These are phyloP conservation scores for Marisa cornuarietis DNA, from an alignment of 1,140 invertebrate species.

Conservation along the genomic window DNA sequence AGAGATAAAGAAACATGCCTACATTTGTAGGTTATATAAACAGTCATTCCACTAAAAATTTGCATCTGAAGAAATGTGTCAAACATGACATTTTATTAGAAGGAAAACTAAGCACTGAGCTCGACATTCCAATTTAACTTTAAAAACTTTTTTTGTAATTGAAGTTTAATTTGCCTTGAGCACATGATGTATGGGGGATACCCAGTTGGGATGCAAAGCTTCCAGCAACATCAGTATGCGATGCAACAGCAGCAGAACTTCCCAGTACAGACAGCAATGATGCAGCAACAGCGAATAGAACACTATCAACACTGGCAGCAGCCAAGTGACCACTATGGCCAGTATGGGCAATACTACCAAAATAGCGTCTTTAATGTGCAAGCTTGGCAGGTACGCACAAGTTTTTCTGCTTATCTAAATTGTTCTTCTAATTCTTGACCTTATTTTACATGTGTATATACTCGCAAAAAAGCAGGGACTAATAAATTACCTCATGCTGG, in stretches of 20 bases:
- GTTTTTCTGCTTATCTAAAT: no score
- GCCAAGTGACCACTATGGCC: constrained; percentile 51
- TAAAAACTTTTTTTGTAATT: background rate
- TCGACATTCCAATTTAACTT: background rate
- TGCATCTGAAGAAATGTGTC: background rate
- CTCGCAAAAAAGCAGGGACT: no score
- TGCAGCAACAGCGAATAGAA: constrained; percentile 28
- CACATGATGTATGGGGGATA: constrained; percentile 12
- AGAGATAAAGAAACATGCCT: background rate
- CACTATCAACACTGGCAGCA: constrained; percentile 49
- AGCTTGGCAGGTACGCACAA: constrained; percentile 49
- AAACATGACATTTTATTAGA: background rate
- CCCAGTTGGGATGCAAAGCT: background rate
- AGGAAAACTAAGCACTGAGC: background rate
- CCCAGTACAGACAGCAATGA: background rate
- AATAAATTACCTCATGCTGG: no score
- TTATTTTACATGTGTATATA: no score
- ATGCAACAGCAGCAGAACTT: constrained; percentile 20
- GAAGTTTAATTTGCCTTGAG: background rate
- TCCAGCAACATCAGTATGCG: constrained; percentile 19
- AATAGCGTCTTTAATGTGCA: constrained; percentile 48
- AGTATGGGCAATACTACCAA: constrained; percentile 47
- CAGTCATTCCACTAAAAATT: background rate
- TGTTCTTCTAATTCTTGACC: no score
- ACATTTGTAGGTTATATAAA: background rate